Base-by-base conservation (phyloP, 2,113 vertebrate species). In the Oryzias woworae region DNA sequence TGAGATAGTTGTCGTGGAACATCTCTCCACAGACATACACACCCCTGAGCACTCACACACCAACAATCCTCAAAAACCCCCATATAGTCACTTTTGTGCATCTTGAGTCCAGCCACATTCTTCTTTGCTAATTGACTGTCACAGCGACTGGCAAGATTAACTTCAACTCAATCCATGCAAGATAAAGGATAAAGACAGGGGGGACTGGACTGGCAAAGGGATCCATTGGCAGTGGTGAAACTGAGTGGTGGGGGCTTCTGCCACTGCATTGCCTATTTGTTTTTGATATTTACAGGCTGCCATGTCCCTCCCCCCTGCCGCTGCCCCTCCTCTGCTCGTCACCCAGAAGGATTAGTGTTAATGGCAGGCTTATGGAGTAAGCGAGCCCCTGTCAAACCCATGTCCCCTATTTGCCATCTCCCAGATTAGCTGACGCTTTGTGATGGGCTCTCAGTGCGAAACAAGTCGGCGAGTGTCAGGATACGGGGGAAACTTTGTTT, bases 51-150 rank as follows among this genome's bases (percentile, higher is more conserved):
- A 71, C 62, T 13, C 13, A 68, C 53, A 53, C 69, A 60, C 58
- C 54, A 53, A 47, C 52, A 26, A 44, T 77, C 65, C 69, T 41
- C 53, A 7, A 60, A 47, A 74, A 72, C 72, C 71, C 55, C 55
- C 49, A 28, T 51, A 63, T 76, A 62, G 62, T 75, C 63, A 79
- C 78, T 86, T 78, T 72, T 62, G 73, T 81, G 73, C 67, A 52
- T 80, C 50, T 76, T 5, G 16, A 67, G 76, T 81, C 73, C 77
- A 23, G 71, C 69, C 70, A 61, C 73, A 92, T 91, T 92, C 87
- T 91, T 89, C 82, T 83, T 77, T 72, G 85, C 85, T 93, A 93
- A 93, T 93, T 91, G 91, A 91, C 88, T 92, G 92, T 92, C 91
- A 92, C 74, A 78, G 75, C 84, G 60, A 71, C 77, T 69, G 58